Base-by-base conservation (phyloP, 2,797 vertebrate genomes). In the Siniperca undulata region DNA sequence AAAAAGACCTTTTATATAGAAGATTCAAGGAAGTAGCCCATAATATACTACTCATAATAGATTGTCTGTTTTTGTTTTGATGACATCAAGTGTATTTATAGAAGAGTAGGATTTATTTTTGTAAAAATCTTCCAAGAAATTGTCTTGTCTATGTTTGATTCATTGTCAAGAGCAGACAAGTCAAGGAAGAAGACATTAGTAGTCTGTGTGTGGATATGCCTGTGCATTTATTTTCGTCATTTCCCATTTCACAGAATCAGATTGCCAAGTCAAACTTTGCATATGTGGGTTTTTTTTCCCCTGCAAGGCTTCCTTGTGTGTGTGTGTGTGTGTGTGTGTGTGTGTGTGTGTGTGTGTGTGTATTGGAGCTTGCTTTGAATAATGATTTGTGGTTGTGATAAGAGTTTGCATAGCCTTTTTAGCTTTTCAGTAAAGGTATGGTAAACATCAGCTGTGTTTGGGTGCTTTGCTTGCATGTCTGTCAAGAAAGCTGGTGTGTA, bases 291-390 rank as follows among this genome's bases (percentile, higher is more conserved):
- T 46, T 48, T 22, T 14, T 24, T 52, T 36, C 27, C 55, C 27
- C 59, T 70, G 53, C 5, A 5, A 70, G 52, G 61, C 71, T 65
- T 71, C 64, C 34, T 67, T 34, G 16, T 80, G 24, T 16, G 10
- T 66, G 36, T 27, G 27, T 27, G 27, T n/a, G n/a, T n/a, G n/a
- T n/a, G n/a, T n/a, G n/a, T 13, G 13, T 62, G 36, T 59, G 62
- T 71, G 46, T 38, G 52, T 27, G 22, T 27, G 22, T 61, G 67
- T 72, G 48, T 46, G 50, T 48, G 13, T 52, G 13, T 36, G 40
- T 61, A 22, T 73, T 7, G 0, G 67, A 24, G 44, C 16, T 62
- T 24, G 40, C 66, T 90, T 92, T 92, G 80, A 87, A 87, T 92
- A 89, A 78, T 61, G 40, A 20, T 36, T 22, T 36, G 14, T 42